These are phyloP conservation scores for Drosophila azteca DNA, from an alignment of 1,140 invertebrate genomes.

Conservation along the genomic window DNA sequence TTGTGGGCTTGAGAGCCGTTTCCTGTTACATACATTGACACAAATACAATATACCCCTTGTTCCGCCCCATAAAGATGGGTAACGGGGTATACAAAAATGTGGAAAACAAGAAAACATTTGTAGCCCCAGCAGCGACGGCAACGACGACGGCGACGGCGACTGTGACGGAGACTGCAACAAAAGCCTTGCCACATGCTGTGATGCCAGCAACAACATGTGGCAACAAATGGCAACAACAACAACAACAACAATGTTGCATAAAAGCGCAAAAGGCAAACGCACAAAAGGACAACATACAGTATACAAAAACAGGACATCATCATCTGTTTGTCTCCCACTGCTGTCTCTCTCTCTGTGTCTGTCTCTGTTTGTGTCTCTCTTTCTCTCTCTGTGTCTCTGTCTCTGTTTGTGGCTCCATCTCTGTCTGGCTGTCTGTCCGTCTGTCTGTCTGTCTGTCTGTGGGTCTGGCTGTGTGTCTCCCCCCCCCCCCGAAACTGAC, in stretches of 20 bases:
- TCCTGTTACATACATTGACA: too few species aligned
- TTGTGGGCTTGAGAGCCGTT: too few species aligned
- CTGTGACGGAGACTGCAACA: constrained; percentile 37
- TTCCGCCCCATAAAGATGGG: too few species aligned
- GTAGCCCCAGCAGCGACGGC: constrained; percentile 31
- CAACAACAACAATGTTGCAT: constrained; percentile 56
- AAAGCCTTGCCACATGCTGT: constrained; percentile 65
- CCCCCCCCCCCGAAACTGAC: constrained; percentile 13
- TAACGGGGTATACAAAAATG: constrained; percentile 16
- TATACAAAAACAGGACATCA: constrained; percentile 46
- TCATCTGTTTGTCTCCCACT: constrained; percentile 41
- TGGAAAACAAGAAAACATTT: constrained; percentile 51
- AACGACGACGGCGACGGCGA: constrained; percentile 14
- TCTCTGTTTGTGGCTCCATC: constrained; percentile 1
- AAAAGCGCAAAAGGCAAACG: constrained; percentile 66
- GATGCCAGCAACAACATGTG: constrained; percentile 47
- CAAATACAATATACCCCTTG: constrained; percentile 17
- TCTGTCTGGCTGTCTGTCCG: not conserved
- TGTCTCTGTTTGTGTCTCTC: not conserved
- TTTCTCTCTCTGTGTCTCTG: not conserved
- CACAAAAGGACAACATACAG: constrained; percentile 63
- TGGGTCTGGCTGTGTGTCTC: not conserved
- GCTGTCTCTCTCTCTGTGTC: not conserved
- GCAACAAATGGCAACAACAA: constrained; percentile 41
- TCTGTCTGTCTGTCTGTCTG: not conserved